Conservation (phyloP, 2,797 vertebrate species). For the Lagorchestes hirsutus region DNA sequence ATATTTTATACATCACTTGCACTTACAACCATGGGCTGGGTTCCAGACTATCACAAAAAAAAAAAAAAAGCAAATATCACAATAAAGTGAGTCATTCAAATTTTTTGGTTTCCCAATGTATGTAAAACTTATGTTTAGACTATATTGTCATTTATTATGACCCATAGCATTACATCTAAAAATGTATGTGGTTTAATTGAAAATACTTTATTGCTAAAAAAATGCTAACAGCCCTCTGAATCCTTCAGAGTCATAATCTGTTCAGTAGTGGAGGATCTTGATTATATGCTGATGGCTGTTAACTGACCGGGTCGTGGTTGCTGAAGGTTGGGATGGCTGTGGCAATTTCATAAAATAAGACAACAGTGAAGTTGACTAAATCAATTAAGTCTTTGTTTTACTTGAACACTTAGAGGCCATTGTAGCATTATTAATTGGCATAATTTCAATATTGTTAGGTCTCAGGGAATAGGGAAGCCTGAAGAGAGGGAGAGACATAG, state of each 20-base stretch:
- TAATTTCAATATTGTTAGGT: neutral
- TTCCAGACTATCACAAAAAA: neutral
- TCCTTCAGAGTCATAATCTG: neutral
- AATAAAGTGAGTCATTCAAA: neutral
- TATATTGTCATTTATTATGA: neutral
- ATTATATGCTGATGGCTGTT: neutral
- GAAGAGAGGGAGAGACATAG: neutral
- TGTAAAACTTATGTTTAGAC: neutral
- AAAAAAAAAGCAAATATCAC: neutral
- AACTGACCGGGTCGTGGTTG: neutral
- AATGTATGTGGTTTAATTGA: neutral
- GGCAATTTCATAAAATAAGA: neutral
- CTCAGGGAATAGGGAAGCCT: neutral
- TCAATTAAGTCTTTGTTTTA: neutral
- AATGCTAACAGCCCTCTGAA: neutral
- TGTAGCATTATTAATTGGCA: neutral
- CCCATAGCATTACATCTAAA: neutral
- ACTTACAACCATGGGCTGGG: neutral
- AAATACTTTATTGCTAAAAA: neutral
- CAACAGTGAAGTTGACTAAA: neutral
- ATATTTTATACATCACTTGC: neutral
- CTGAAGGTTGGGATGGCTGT: neutral
- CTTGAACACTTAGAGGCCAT: neutral
- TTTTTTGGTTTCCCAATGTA: neutral
- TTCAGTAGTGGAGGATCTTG: neutral